Percentiles rank a stretch among this genome's conserved stretches.
Evolutionary conservation across 2,113 vertebrate genomes (phyloP).

Genomic region (Sarotherodon lohbergeri): DNA sequence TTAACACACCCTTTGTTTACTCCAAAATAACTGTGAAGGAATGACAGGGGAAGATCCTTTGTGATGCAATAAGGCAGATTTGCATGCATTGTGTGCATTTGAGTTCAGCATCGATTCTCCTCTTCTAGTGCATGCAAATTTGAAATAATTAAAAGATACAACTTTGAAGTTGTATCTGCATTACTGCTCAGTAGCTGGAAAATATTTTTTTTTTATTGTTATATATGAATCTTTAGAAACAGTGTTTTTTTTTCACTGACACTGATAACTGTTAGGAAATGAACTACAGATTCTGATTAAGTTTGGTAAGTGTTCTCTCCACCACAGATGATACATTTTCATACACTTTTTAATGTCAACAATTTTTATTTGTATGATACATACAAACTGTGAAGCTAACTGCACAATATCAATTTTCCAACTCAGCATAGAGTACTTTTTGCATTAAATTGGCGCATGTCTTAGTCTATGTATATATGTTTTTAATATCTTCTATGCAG

Average conservation of each 20-base stretch:
- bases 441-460: fast-evolving
- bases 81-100: background rate
- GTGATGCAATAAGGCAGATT: background rate
- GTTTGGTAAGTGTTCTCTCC: background rate
- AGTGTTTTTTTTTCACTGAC: background rate
- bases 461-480: background rate
- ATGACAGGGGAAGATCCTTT: background rate
- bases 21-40: background rate
- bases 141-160: background rate
- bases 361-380: background rate
- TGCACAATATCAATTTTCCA: background rate
- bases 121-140: background rate
- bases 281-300: background rate
- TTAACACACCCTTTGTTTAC: conserved; percentile 40
- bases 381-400: fast-evolving
- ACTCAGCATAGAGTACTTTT: background rate
- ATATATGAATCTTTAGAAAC: background rate
- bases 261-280: background rate
- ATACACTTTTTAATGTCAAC: background rate
- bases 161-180: background rate
- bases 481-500: background rate
- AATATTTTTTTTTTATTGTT: background rate
- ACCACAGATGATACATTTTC: background rate
- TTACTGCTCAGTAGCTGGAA: background rate
- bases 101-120: background rate